Base-by-base conservation (phyloP, 2,113 vertebrate species). In the Guaruba guarouba region DNA sequence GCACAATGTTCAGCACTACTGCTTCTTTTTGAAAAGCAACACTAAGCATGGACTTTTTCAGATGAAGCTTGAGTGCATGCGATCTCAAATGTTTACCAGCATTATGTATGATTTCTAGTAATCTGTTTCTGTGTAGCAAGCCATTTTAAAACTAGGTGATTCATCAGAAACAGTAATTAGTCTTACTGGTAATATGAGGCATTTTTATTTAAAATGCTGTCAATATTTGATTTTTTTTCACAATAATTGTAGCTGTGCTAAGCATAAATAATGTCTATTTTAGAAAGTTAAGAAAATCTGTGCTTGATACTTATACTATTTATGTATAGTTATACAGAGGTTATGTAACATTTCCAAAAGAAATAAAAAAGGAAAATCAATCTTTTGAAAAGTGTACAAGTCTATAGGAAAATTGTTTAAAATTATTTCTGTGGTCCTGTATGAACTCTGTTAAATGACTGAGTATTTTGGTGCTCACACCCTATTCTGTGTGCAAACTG, bases 11-110 rank as follows among this genome's bases (percentile, higher is more conserved):
- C 46, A n/a, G 73, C 75, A 61, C 46, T 78, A 37, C 70, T 66
- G 66, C 82, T 93, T 85, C 75, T 73, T 93, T 62, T 95, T 94
- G 52, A 35, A 82, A 94, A 86, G 71, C 71, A 93, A 96, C 63
- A 84, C 61, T 89, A 81, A 96, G 86, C 33, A 82, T 22, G 27
- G 76, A 46, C 41, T 41, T 29, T 62, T 91, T 52, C 49, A 85
- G 51, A 74, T 24, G 46, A 67, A 49, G 35, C 35, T 73, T 68
- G 81, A 82, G 69, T 83, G 54, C 44, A 46, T 27, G 29, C 0
- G 0, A 73, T 75, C 29, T 80, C 59, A 82, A 90, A 85, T 76
- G 8, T 83, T 94, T 84, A 44, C 39, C 37, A 48, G 19, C 49
- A 67, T 55, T 46, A 33, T 16, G 12, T 13, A 61, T n/a, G 73